Percentiles rank a stretch among this genome's conserved stretches.
phyloP scores from a whole-genome alignment of 2,113 vertebrate genomes.

The Lophotis ruficrista region DNA sequence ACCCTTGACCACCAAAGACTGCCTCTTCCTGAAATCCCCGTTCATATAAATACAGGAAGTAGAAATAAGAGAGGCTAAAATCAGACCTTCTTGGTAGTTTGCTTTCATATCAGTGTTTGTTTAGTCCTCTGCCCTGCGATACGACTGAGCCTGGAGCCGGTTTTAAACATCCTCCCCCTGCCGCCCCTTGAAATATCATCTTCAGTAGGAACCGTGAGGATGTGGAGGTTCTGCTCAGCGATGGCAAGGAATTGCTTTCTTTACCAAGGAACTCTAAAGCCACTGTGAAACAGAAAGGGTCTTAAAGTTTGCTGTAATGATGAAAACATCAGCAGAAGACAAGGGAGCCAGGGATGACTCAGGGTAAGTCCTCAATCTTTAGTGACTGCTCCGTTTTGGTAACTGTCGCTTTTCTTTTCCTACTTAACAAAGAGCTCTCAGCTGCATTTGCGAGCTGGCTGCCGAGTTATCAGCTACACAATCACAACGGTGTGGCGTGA shows the following conservation, averaged over 20 bases:
- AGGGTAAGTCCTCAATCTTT: constrained; percentile 76
- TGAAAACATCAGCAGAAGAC: constrained; percentile 73
- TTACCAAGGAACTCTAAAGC: constrained; percentile 24
- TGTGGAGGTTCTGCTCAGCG: constrained; percentile 46
- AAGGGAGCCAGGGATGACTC: constrained; percentile 58
- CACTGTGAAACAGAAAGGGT: constrained; percentile 57
- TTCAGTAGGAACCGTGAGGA: neutral
- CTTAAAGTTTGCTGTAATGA: constrained; percentile 57
- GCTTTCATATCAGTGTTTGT: constrained; percentile 41
- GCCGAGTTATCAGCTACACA: neutral
- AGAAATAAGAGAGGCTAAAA: constrained; percentile 65
- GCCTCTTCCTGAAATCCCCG: constrained; percentile 86
- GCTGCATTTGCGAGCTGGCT: neutral
- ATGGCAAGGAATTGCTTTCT: constrained; percentile 54
- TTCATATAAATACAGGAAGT: constrained; percentile 85
- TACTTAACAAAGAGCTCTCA: neutral
- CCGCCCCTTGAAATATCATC: neutral
- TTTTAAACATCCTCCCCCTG: constrained; percentile 39
- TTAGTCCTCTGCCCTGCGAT: neutral
- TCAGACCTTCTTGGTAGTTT: constrained; percentile 51
- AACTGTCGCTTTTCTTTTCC: neutral
- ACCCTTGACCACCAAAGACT: constrained; percentile 82
- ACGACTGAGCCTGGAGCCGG: constrained; percentile 2
- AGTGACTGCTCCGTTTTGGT: constrained; percentile 1
- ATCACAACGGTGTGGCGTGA: neutral